Evolutionary conservation across 2,797 vertebrate genomes (phyloP), one percentile per base, ranked within the genome.

Genomic region (Percopsis omiscomaycus): DNA sequence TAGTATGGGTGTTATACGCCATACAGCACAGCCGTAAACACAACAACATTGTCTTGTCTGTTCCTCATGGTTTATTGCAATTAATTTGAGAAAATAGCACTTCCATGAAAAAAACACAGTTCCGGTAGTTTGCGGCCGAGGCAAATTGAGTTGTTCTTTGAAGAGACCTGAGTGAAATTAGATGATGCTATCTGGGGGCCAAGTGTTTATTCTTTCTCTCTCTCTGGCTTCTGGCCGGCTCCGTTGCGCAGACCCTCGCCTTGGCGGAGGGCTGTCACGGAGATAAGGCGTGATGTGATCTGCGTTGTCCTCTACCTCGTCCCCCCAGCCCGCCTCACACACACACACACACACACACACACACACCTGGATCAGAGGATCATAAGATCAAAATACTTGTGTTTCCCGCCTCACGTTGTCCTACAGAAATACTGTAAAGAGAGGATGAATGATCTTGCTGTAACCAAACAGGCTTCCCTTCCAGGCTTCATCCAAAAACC

Each of bases 281-380:
- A 54, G 70, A 76, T 74, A 65, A 70, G 64, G 59, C 60, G 14
- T 14, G 9, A 49, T 5, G 46, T 52, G 47, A 62, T 58, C 54
- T 56, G 65, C 53, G 14, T 59, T 42, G 57, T 44, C 68, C 57
- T 55, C 65, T n/a, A 29, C 37, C 4, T 27, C 46, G 56, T 58
- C 65, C 54, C 4, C 14, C 44, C 30, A 22, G 45, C 28, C 30
- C 30, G 29, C 12, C 37, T 37, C n/a, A 9, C 44, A 6, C n/a
- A n/a, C 52, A 1, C 22, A 3, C 32, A 5, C 49, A 51, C 15
- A 15, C 30, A 11, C 27, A 6, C 48, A 13, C 9, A 4, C 48
- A 52, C 32, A 8, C 9, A n/a, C n/a, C 32, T 32, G 16, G 32
- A 58, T 51, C 16, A 52, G 47, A 48, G 28, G 44, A n/a, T 27